These are phyloP conservation scores for Trachurus trachurus DNA, from an alignment of 2,797 vertebrate genomes.

Conservation along the genomic window DNA sequence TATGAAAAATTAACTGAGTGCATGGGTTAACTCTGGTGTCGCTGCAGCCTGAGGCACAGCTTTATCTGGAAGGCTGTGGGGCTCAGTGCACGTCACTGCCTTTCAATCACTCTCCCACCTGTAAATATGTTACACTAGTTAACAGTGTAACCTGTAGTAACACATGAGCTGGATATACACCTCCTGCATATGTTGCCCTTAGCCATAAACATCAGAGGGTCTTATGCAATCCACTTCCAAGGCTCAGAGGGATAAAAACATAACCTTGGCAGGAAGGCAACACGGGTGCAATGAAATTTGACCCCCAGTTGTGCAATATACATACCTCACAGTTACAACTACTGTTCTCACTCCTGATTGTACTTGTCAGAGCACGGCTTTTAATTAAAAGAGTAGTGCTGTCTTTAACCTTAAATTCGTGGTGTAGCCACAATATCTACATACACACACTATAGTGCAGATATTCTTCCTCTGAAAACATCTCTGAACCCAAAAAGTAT, in stretches of 20 bases:
- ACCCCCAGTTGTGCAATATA: conserved; percentile 69
- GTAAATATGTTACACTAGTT: conserved; percentile 2
- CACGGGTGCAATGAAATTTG: conserved; percentile 66
- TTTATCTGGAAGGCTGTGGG: conserved; percentile 5
- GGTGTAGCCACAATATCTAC: neutral
- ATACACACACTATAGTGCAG: no score
- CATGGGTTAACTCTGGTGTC: conserved; percentile 27
- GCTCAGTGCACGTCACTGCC: conserved; percentile 8
- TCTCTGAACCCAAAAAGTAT: neutral
- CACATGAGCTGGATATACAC: conserved; percentile 19
- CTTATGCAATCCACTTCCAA: conserved; percentile 53
- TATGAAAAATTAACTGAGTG: conserved; percentile 27
- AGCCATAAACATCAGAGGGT: conserved; percentile 42
- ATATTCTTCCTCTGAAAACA: neutral
- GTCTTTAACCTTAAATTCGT: neutral
- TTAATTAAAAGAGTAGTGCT: conserved; percentile 5
- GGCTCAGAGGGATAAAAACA: conserved; percentile 49
- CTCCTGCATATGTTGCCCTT: conserved; percentile 38
- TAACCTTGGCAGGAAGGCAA: conserved; percentile 49
- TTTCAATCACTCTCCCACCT: conserved; percentile 3
- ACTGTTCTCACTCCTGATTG: conserved; percentile 40
- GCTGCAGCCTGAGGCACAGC: conserved; percentile 2
- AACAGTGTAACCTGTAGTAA: conserved; percentile 10
- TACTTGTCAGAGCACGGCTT: conserved; percentile 38
- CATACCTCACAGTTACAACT: conserved; percentile 35